Evolutionary conservation across 2,113 vertebrate genomes (phyloP), one percentile per base, ranked within the genome.

Genomic region (Coregonus clupeaformis): DNA sequence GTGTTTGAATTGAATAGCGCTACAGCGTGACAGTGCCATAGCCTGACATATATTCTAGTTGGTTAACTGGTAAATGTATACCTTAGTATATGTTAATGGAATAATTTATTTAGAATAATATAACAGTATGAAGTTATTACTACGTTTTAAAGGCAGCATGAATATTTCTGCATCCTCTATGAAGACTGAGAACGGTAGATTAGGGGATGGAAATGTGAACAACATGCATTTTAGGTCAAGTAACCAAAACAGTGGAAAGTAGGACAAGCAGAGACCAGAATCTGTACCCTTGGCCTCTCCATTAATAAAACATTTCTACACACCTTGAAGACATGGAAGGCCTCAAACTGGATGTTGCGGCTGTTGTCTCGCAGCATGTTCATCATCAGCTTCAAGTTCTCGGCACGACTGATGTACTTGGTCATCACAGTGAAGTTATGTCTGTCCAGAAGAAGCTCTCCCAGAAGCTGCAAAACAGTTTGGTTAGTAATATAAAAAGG

Each of bases 311-410:
- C 1, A 60, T 22, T 2, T 60, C 12, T 25, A 63, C 36, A 24
- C 77, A 98, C 97, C 97, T 98, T 99, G 85, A 99, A 99, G 77
- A 99, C 97, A 0, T 99, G 97, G 86, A 99, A 99, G 6, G 97
- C 97, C 91, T 99, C 97, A 85, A 98, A 98, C 88, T 99, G 97
- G 86, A 98, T 99, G 91, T 98, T 99, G 72, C 97, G 95, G 84
- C 97, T 99, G 91, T 97, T 97, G 80, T 98, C 97, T 83, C 95
- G 91, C 12, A 99, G 92, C 85, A 99, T 80, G 85, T 99, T 99
- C 97, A 99, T 99, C 95, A 97, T 97, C 73, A 99, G 92, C 85
- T 98, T 99, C 84, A 99, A 87, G 89, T 99, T 98, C 88, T 99
- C 97, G 0, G 97, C 94, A 80, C 95, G 95, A 88, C 97, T 97